Evolutionary conservation across 2,113 vertebrate genomes (phyloP).

Genomic region (Atrichornis clamosus): DNA sequence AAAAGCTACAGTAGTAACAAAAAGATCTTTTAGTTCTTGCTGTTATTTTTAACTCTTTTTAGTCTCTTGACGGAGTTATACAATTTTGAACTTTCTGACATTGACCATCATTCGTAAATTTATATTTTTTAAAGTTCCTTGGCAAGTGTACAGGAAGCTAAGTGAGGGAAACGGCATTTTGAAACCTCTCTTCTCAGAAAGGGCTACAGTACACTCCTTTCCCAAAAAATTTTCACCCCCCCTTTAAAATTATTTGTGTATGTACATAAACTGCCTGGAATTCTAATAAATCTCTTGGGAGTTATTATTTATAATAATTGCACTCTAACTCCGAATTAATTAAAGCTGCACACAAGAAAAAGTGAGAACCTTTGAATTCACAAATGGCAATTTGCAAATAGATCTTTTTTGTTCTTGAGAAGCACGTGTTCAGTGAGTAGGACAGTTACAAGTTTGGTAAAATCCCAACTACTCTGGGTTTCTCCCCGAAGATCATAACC

Average conservation of each 20-base stretch:
- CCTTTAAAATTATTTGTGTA: background rate
- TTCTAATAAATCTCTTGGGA: background rate
- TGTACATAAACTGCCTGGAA: background rate
- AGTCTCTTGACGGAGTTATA: background rate
- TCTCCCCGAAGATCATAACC: background rate
- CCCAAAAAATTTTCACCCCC: background rate
- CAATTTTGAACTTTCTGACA: background rate
- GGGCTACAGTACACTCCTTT: background rate
- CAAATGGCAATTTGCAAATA: background rate
- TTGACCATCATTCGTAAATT: background rate
- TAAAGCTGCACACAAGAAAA: background rate
- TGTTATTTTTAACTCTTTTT: background rate
- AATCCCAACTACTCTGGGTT: background rate
- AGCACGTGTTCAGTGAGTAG: background rate
- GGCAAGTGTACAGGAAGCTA: background rate
- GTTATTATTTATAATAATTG: background rate
- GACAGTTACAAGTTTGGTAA: background rate
- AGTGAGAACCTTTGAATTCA: background rate
- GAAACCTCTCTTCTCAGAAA: background rate
- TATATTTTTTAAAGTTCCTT: background rate
- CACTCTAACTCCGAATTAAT: background rate
- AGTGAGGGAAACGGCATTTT: background rate
- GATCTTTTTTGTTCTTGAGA: background rate
- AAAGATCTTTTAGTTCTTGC: background rate
- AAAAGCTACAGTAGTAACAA: background rate